Evolutionary conservation across 2,113 vertebrate genomes (phyloP), one percentile per base, ranked within the genome.

Genomic region (Cryptomyrus ogoouensis): DNA sequence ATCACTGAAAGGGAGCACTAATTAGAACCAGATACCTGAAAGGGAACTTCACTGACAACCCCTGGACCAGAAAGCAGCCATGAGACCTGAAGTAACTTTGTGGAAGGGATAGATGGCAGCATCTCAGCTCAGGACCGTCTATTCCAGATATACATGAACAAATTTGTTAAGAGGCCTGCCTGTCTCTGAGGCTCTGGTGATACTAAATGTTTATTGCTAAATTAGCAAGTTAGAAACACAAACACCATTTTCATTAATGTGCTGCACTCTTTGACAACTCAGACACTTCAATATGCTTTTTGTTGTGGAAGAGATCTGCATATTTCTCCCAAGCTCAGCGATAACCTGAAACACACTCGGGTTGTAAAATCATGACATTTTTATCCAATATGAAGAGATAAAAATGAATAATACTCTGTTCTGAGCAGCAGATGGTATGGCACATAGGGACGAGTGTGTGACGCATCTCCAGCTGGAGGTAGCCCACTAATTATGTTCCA

Each of bases 1-100:
- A 93, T 90, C 90, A 53, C 87, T 87, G 47, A 62, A 88, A 84
- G 88, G 56, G 84, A 80, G 91, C n/a, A 92, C 91, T 94, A 93
- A 93, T 94, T 93, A 92, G 89, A 95, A 93, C 89, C 94, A 94
- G 92, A 91, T 89, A 91, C 21, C 88, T 86, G 91, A 85, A 47
- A 39, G 52, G 88, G 92, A 92, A 92, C 92, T 92, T 53, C 87
- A 77, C 27, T 66, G 9, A 52, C 1, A 3, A 42, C 62, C 62
- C 31, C 17, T 88, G 31, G 92, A 91, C 66, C 50, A 50, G 24
- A 74, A 84, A 89, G 31, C 31, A 93, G 93, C 90, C 93, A 93
- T 91, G 90, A 90, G 80, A 91, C 89, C n/a, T 15, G 83, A 88
- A 70, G 91, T 84, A 35, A 77, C 46, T 93, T 90, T 92, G 92